Evolutionary conservation across 2,797 vertebrate species (phyloP), one percentile per base, ranked within the genome.

Genomic region (Apogon talboti): DNA sequence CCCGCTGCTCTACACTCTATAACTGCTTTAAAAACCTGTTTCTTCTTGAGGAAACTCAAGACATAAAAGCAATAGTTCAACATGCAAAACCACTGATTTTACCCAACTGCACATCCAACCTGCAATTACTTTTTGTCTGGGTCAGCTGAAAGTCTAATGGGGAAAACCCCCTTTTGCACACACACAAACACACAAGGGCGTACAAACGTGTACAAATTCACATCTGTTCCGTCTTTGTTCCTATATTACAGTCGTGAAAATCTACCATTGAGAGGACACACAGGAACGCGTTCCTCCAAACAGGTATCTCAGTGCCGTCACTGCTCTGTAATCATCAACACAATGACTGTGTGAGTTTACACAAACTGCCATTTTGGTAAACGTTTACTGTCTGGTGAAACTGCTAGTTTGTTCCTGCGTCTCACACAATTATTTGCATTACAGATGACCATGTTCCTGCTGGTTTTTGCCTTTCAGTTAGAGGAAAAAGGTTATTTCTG

Each of bases 221-320:
- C 87, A 91, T 83, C 90, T 92, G 89, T 72, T 87, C 76, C 13
- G 33, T 71, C 86, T 90, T 85, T 87, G 83, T 89, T 89, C 74
- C 78, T 60, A 61, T 72, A 61, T 73, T 73, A 74, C 75, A 77
- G 83, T 65, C 7, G 24, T 75, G 79, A 61, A 84, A 60, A 79
- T 47, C 64, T 2, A 48, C 53, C 70, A 72, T 84, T 86, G 46
- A 54, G 45, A 49, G 37, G 48, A 83, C 54, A 43, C 67, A 58
- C 28, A 46, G 70, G 52, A 79, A 64, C 76, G 45, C 35, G 43
- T 49, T 55, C 43, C 52, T 81, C 51, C 81, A 76, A 84, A 84
- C 74, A 78, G 47, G 64, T 67, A 70, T 66, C 71, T 75, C 35
- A 51, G 66, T 1, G 11, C 38, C 0, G 0, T 42, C 4, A 3